phyloP scores from a whole-genome alignment of 2,113 vertebrate species.

The Callithrix jacchus region DNA sequence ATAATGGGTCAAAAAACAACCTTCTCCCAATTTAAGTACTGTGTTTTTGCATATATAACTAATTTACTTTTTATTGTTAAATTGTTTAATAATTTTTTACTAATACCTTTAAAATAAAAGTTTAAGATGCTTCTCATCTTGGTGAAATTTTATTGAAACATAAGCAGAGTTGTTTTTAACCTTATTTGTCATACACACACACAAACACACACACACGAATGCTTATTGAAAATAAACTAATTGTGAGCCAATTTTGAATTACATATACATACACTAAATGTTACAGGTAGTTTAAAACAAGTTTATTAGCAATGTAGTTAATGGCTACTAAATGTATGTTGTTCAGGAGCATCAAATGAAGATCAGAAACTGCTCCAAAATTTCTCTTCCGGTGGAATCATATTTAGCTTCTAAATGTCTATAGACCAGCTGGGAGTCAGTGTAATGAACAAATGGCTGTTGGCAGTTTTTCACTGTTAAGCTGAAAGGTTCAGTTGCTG shows the following conservation, averaged over 20 bases:
- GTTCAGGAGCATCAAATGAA: slow-evolving; percentile 33
- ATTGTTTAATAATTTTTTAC: not conserved
- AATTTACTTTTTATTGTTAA: slow-evolving; percentile 3
- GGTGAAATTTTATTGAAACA: slow-evolving; percentile 16
- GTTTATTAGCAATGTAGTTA: not conserved
- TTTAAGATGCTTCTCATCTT: slow-evolving; percentile 33
- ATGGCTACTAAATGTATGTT: not conserved
- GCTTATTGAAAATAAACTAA: not conserved
- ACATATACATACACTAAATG: not conserved
- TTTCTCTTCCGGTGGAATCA: slow-evolving; percentile 16
- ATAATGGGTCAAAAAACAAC: not conserved
- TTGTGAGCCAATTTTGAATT: slow-evolving; percentile 5
- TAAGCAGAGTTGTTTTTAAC: not conserved
- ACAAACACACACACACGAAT: not conserved
- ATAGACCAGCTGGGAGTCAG: slow-evolving; percentile 21
- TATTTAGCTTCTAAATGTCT: slow-evolving; percentile 44
- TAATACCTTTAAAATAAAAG: not conserved
- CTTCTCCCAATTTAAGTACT: not conserved
- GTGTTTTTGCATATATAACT: not conserved
- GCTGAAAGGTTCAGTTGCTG: slow-evolving; percentile 18
- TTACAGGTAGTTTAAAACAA: not conserved
- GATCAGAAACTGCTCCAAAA: not conserved
- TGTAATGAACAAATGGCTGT: slow-evolving; percentile 25
- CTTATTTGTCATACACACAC: not conserved
- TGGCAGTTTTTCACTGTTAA: slow-evolving; percentile 31